Conservation (phyloP, 92 coral and sea anemone genomes). For the Epizoanthus illoricatus region DNA sequence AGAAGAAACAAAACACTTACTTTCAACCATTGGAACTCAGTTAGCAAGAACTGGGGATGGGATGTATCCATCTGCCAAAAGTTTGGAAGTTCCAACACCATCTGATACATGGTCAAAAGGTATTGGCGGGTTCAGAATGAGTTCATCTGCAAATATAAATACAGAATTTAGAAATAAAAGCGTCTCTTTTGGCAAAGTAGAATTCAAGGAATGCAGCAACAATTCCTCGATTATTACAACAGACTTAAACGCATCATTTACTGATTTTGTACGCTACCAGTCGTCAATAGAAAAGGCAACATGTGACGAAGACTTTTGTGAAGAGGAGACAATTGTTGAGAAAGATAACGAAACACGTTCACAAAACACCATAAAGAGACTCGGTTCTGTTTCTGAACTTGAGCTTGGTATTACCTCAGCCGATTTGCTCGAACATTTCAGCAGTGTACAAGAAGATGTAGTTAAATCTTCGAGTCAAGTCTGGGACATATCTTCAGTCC, state of each 20-base stretch:
- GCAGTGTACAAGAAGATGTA: neutral
- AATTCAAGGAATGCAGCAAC: neutral
- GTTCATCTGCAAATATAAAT: neutral
- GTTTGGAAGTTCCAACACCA: no score
- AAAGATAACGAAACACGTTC: neutral
- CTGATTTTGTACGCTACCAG: neutral
- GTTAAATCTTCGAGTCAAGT: neutral
- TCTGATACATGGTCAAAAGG: no score
- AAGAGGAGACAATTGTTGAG: neutral
- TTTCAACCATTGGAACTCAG: no score
- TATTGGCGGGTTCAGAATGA: no score
- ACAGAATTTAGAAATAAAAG: neutral
- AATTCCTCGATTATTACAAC: neutral
- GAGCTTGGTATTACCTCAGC: neutral
- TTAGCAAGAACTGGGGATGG: no score
- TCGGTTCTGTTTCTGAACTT: neutral
- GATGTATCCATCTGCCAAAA: no score
- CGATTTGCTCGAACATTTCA: neutral
- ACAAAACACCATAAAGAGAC: neutral
- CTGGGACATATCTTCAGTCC: neutral
- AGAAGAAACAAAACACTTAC: neutral
- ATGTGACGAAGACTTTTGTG: neutral
- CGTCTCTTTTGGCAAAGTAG: neutral
- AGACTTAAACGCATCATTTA: neutral
- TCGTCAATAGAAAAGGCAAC: neutral